Conservation (phyloP, 2,113 vertebrate species). For the Tragelaphus scriptus region DNA sequence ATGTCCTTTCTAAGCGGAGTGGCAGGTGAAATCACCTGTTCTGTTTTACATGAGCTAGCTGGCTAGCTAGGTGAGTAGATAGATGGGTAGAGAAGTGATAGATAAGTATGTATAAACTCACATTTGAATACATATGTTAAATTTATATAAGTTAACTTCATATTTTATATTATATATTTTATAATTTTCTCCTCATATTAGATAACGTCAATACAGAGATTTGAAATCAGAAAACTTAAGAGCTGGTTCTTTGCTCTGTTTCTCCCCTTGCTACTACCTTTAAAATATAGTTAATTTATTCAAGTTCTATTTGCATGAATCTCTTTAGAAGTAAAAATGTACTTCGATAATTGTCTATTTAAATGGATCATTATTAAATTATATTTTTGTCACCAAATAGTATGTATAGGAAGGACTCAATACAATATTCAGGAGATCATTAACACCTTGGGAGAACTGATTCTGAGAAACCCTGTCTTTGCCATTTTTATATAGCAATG, state of each 20-base stretch:
- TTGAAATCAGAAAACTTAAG: background rate
- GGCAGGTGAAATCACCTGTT: background rate
- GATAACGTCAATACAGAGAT: background rate
- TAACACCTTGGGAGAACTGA: background rate
- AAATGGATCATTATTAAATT: background rate
- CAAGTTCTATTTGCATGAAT: background rate
- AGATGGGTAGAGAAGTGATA: background rate
- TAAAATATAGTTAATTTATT: background rate
- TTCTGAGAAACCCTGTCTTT: background rate
- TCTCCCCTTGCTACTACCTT: background rate
- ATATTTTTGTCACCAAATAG: background rate
- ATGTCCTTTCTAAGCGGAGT: background rate
- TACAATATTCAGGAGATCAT: background rate
- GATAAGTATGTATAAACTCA: background rate
- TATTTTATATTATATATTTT: background rate
- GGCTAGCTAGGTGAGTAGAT: background rate
- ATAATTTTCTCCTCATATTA: background rate
- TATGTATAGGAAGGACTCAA: background rate
- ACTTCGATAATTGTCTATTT: background rate
- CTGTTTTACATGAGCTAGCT: background rate
- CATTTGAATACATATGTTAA: background rate
- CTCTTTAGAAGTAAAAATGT: background rate
- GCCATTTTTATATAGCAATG: background rate
- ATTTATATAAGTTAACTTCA: background rate
- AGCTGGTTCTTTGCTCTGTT: background rate